Base-by-base conservation (phyloP, 2,113 vertebrate species). In the Serilophus lunatus region DNA sequence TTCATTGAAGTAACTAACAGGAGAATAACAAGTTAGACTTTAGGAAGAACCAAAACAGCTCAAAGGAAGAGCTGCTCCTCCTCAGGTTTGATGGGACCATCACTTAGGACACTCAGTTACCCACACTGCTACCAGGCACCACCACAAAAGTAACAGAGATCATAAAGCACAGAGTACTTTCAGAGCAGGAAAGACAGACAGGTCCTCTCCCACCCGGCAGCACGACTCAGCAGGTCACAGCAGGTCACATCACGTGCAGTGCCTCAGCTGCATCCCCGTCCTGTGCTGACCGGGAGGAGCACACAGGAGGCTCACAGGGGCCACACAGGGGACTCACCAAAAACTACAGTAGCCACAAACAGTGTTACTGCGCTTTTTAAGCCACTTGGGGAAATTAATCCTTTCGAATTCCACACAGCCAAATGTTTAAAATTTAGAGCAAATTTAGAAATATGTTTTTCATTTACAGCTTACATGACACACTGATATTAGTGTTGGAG, bases 381-480 rank as follows among this genome's bases (percentile, higher is more conserved):
- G 71, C 20, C 19, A 68, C 4, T 5, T 56, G 56, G 42, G 26
- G 20, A 78, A 92, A 74, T 69, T 86, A 81, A 79, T 92, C 57
- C 53, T 61, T 91, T 69, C 54, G 54, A 96, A 78, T 90, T 71
- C 50, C 80, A 57, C 26, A 10, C 35, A 88, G 71, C 5, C 60
- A 86, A 90, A 75, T 71, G 44, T 92, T 95, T 91, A 63, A 3
- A 2, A 81, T 81, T 90, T 36, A 78, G 35, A 82, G 75, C 44
- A 95, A 44, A 44, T 86, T 91, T 61, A 87, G 78, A 90, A 94
- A 90, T 93, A 90, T 90, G 89, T 59, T 95, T 94, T 96, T 75
- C 57, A 88, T 93, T 96, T 96, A 88, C 93, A 96, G 91, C 65
- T 96, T 94, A 92, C 74, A 88, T 64, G 69, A 95, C 92, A 90